Evolutionary conservation across 2,797 vertebrate genomes (phyloP), one percentile per base, ranked within the genome.

Genomic region (Pyrocephalus nanus): DNA sequence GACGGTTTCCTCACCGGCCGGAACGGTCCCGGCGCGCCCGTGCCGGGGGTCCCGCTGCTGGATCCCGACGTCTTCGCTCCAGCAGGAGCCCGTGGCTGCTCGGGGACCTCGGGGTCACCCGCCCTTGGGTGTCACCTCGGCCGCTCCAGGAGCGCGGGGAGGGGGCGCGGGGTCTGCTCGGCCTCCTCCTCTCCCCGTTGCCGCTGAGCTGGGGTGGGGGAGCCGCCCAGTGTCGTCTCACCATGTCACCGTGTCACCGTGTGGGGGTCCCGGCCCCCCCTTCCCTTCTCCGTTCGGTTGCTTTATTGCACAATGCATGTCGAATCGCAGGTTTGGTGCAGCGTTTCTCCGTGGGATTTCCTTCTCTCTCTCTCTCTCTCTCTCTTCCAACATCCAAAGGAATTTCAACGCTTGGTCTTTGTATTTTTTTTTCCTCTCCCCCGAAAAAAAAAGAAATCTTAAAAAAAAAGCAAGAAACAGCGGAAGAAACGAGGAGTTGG

Each of bases 231-330:
- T 66, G 61, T 67, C 2, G 9, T 32, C 54, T 51, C 34, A 15
- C 54, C 21, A 19, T 55, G 53, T 57, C n/a, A 15, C 36, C 40
- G 40, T 34, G 60, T 53, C 34, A 36, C 57, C 23, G 23, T 36
- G 20, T 27, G 75, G 62, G 79, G 84, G 61, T 34, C 80, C 43
- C 42, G 6, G 70, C 22, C 5, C 6, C 86, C 58, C 65, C 60
- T 38, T 43, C 88, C 77, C 85, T 62, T 42, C 92, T 90, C 89
- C 15, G 45, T 83, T 60, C 18, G 45, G 73, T 75, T 34, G 89
- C 73, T 73, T 81, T 97, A 97, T 97, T 97, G 97, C 97, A 97
- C 97, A 94, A 96, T 82, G 95, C 96, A 36, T 91, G 92, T 84
- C 51, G 91, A 83, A 62, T 88, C 76, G 65, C 70, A 34, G 94